A percentile compares a stretch with the other conserved stretches of the same genome.
Conservation (phyloP, 2,797 vertebrate genomes). For the Lemur catta region DNA sequence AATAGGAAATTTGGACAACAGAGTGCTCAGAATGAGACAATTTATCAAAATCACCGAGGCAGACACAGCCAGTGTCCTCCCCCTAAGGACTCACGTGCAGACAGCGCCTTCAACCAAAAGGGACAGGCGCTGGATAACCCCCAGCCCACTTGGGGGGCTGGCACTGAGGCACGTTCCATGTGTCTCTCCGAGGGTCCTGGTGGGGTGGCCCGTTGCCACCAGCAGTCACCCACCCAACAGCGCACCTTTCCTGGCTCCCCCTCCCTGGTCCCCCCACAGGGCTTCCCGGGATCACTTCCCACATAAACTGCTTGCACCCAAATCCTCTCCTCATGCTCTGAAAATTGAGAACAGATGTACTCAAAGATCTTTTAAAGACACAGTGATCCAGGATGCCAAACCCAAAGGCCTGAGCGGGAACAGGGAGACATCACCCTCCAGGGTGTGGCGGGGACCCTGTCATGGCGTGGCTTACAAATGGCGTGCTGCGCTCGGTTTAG, state of each 20-base stretch:
- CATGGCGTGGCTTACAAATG: background rate
- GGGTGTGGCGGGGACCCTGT: background rate
- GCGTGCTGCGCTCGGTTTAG: background rate
- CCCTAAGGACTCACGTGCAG: background rate
- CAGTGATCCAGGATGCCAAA: background rate
- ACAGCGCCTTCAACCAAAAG: background rate
- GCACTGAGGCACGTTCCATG: background rate
- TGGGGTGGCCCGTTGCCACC: background rate
- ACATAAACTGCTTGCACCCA: constrained; percentile 73
- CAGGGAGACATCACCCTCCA: background rate
- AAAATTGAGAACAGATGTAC: constrained; percentile 69
- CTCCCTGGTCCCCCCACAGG: background rate
- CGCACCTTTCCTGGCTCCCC: background rate
- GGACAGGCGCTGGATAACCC: background rate
- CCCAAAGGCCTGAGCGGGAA: background rate
- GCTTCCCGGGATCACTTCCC: constrained; percentile 61
- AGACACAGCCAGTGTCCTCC: background rate
- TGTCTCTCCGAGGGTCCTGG: background rate
- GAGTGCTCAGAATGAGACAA: background rate
- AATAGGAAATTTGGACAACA: background rate
- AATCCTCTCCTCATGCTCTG: constrained; percentile 35
- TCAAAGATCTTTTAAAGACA: constrained; percentile 42
- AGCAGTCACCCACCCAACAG: background rate
- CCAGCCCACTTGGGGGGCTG: background rate
- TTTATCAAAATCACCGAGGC: background rate